Conservation (phyloP, 2,888 invertebrate genomes). For the Nymphalis c-album region DNA sequence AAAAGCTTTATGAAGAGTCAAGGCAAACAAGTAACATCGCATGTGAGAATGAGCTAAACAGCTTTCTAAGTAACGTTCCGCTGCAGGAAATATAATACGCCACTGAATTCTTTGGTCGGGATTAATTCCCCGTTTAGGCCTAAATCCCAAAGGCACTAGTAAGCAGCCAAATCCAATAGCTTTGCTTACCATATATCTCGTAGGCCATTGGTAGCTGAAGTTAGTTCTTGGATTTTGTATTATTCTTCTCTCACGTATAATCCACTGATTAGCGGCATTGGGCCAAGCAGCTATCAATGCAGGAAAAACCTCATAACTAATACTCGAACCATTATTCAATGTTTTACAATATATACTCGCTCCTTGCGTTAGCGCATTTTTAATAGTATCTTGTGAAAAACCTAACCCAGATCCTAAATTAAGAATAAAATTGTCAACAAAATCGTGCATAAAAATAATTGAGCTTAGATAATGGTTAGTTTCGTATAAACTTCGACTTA, state of each 20-base stretch:
- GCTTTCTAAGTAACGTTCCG: conserved; percentile 87
- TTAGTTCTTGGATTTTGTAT: conserved; percentile 81
- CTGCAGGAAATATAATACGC: conserved; percentile 89
- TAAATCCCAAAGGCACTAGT: conserved; percentile 86
- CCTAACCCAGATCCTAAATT: conserved; percentile 82
- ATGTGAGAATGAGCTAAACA: conserved; percentile 87
- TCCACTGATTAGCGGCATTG: conserved; percentile 85
- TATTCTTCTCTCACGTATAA: conserved; percentile 80
- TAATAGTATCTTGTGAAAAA: conserved; percentile 78
- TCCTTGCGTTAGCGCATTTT: conserved; percentile 82
- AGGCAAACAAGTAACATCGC: conserved; percentile 85
- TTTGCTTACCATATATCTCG: conserved; percentile 83
- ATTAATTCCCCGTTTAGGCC: conserved; percentile 83
- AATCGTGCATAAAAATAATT: conserved; percentile 85
- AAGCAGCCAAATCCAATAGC: conserved; percentile 85
- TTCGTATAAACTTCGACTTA: conserved; percentile 66
- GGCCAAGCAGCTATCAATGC: conserved; percentile 88
- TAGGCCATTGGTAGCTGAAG: conserved; percentile 86
- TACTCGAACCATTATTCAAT: conserved; percentile 62
- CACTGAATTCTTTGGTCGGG: conserved; percentile 86
- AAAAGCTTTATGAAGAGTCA: conserved; percentile 87
- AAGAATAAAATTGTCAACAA: conserved; percentile 83
- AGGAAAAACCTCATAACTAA: conserved; percentile 85
- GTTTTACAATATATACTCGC: conserved; percentile 85
- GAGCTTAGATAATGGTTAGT: conserved; percentile 83